Percentiles rank a stretch among this genome's conserved stretches.
phyloP scores from a whole-genome alignment of 1,140 invertebrate species.

The Solenopsis invicta region DNA sequence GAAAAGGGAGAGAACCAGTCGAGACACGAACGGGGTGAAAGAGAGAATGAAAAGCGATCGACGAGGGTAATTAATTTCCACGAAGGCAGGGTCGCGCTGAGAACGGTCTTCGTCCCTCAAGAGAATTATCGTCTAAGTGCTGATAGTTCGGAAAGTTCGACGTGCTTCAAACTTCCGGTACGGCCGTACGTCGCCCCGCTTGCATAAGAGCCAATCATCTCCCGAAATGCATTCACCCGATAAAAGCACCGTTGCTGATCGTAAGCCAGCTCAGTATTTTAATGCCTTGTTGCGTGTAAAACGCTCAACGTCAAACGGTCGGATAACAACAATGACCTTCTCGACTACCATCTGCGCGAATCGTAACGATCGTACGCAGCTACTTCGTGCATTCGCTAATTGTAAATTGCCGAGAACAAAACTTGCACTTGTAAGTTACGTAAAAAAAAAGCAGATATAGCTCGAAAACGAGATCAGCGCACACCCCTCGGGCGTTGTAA shows the following conservation, averaged over 20 bases:
- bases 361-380: background rate
- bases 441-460: background rate
- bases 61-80: slow-evolving; percentile 67
- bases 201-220: slow-evolving; percentile 63
- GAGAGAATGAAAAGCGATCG: slow-evolving; percentile 65
- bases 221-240: slow-evolving; percentile 54
- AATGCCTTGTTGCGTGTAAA: slow-evolving; percentile 49
- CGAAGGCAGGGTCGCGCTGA: slow-evolving; percentile 56
- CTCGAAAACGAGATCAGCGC: background rate
- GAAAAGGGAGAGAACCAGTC: slow-evolving; percentile 15
- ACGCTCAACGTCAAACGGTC: background rate
- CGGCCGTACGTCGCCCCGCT: slow-evolving; percentile 48
- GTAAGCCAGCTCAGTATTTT: slow-evolving; percentile 46
- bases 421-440: background rate
- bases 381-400: background rate
- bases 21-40: slow-evolving; percentile 56
- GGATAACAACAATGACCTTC: background rate
- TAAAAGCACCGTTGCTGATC: slow-evolving; percentile 51
- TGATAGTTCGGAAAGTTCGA: slow-evolving; percentile 65
- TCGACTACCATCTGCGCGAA: no score
- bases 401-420: background rate
- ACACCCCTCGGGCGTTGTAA: background rate
- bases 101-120: slow-evolving; percentile 56
- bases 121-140: slow-evolving; percentile 69
- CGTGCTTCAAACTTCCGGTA: slow-evolving; percentile 63